Base-by-base conservation (phyloP, 2,888 invertebrate genomes). In the Anarsia innoxiella region DNA sequence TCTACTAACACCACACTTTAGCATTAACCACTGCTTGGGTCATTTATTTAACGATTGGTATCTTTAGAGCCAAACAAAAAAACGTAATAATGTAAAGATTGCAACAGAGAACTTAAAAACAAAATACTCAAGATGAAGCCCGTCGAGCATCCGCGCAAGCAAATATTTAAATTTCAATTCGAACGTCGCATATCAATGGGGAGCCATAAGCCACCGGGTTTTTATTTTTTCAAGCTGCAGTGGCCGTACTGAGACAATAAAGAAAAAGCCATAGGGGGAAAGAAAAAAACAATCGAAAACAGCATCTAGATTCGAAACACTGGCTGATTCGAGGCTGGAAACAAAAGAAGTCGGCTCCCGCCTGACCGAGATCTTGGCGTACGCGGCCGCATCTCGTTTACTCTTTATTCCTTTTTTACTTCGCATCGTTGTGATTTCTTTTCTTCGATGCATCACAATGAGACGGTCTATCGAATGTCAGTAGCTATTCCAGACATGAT, bases 121-220 rank as follows among this genome's bases (percentile, higher is more conserved):
- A 67, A 72, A 79, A 79, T 70, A 67, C 66, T 57, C 69, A 58
- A 66, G 71, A 76, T 75, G 76, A 66, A 73, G 67, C 66, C 68
- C 73, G 68, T 74, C 71, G 73, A 70, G 72, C 73, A 74, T 68
- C 63, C 55, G 48, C 64, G 66, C 69, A 62, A 75, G 79, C 77
- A 84, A 80, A 83, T 84, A 84, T 84, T 84, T 83, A 83, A 84
- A 83, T 84, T 83, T 83, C 80, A 79, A 80, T 80, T 75, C 80
- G 79, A 80, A 77, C 72, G 74, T 76, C 78, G 82, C 82, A 84
- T 84, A 84, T 83, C 83, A 84, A 84, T 84, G 83, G 82, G 76
- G 79, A 78, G 72, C 82, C 83, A 84, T 84, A 84, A 84, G 83
- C 83, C 83, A 84, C 83, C 78, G 77, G 70, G 64, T 60, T 69